Base-by-base conservation (phyloP, 2,113 vertebrate species). In the Salvelinus namaycush region DNA sequence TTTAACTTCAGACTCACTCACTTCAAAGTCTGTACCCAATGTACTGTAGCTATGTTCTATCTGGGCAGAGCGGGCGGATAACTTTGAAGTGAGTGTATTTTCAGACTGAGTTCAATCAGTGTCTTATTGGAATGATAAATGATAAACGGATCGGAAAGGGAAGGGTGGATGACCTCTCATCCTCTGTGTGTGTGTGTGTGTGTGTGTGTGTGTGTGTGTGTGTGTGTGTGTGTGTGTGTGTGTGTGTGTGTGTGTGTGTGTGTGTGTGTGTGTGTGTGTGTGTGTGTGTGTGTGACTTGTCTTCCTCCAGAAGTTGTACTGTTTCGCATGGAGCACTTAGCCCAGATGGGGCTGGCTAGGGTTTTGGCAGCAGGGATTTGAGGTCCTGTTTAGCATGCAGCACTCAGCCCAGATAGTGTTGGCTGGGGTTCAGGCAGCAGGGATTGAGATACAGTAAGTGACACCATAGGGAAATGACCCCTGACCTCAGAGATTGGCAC, bases 261-360 rank as follows among this genome's bases (percentile, higher is more conserved):
- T 54, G 39, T 44, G 39, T 39, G 31, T 31, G n/a, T 54, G 4
- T 18, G 16, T 18, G 13, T 54, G 39, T 44, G 39, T 39, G 31
- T 31, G 34, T 34, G 34, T 3, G 29, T 29, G 62, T 26, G 72
- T 4, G 31, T 16, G n/a, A 74, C 72, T 60, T 60, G 39, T 49
- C 62, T 70, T 76, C 5, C 65, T 70, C 14, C 68, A 26, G 12
- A 51, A 66, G 72, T 73, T 77, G 44, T 68, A 66, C 73, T 70
- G 59, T 68, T 76, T 49, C 26, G 60, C 73, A 79, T 73, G 48
- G 70, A 70, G 60, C 76, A 80, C 49, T 51, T 39, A 74, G 68
- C 16, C 78, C 48, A 49, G 70, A 69, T 72, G 70, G 74, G 48
- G 66, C 9, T 68, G 66, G 78, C 74, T 69, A 83, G 73, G 73